phyloP scores from a whole-genome alignment of 2,797 vertebrate species.

The Sebastiscus albofasciatus region DNA sequence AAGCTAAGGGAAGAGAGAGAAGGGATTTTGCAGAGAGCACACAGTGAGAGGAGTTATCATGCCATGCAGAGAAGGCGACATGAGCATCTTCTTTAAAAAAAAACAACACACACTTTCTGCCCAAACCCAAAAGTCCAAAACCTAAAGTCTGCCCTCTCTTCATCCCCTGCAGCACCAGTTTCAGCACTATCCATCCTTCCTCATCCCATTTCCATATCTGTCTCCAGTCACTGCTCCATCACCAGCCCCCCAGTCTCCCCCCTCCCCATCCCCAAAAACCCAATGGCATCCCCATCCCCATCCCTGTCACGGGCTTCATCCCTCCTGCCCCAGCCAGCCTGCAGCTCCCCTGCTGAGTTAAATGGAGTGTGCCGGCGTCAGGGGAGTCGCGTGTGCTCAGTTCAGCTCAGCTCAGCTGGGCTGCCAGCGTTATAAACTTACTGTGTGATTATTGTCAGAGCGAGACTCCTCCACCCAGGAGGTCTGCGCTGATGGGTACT shows the following conservation, averaged over 20 bases:
- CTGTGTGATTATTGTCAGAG: conserved; percentile 81
- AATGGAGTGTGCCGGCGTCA: conserved; percentile 81
- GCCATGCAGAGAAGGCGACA: conserved; percentile 21
- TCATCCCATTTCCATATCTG: conserved; percentile 62
- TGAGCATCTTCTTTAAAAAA: conserved; percentile 15
- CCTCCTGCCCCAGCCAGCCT: conserved; percentile 67
- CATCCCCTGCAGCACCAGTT: conserved; percentile 50
- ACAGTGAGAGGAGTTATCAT: conserved; percentile 9
- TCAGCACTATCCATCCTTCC: conserved; percentile 43
- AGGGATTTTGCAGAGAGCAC: not conserved
- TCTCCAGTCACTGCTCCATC: conserved; percentile 61
- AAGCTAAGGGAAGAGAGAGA: not conserved
- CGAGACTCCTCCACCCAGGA: conserved; percentile 77
- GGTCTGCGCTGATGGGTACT: conserved; percentile 76
- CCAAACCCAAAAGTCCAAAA: conserved; percentile 42
- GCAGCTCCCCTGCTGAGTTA: conserved; percentile 75
- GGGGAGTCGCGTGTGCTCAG: conserved; percentile 74
- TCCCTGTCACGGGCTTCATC: conserved; percentile 74
- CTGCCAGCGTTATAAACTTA: conserved; percentile 79
- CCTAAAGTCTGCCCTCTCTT: not conserved
- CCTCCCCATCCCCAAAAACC: conserved; percentile 40
- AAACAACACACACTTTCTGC: not conserved
- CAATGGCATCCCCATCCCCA: conserved; percentile 60
- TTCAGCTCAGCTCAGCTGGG: conserved; percentile 71
- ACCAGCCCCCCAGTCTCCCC: conserved; percentile 9